Evolutionary conservation across 2,113 vertebrate genomes (phyloP).

Genomic region (Arothron firmamentum): DNA sequence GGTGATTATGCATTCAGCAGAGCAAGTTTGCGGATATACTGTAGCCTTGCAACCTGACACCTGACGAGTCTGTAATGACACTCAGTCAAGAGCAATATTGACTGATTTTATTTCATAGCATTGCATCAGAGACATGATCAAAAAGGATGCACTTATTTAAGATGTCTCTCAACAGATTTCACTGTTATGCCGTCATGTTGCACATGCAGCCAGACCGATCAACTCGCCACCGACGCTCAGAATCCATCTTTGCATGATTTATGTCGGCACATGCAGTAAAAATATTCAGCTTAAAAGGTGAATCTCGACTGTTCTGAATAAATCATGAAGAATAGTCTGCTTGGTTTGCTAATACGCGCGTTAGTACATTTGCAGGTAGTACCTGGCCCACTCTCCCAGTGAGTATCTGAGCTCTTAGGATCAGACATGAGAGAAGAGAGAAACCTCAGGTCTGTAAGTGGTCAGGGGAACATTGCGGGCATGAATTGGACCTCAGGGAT

Average conservation of each 20-base stretch:
- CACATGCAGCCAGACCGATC: slow-evolving; percentile 24
- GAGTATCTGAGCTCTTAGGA: slow-evolving; percentile 41
- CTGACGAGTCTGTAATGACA: not conserved
- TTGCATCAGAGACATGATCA: slow-evolving; percentile 45
- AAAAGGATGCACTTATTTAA: slow-evolving; percentile 28
- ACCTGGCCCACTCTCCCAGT: slow-evolving; percentile 16
- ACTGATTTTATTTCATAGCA: slow-evolving; percentile 23
- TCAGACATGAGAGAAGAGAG: slow-evolving; percentile 29
- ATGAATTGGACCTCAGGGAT: slow-evolving; percentile 45
- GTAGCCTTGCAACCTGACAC: not conserved
- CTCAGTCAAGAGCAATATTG: slow-evolving; percentile 16
- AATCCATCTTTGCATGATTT: slow-evolving; percentile 35
- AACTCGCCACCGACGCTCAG: slow-evolving; percentile 14
- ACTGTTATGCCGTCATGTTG: slow-evolving; percentile 33
- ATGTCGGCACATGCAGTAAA: slow-evolving; percentile 21
- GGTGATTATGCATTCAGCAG: not conserved
- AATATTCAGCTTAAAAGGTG: slow-evolving; percentile 48
- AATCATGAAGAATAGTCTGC: slow-evolving; percentile 57
- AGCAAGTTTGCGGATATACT: no score
- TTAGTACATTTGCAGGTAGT: slow-evolving; percentile 50
- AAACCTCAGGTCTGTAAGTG: slow-evolving; percentile 27
- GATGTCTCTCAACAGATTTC: slow-evolving; percentile 32
- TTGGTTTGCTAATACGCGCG: slow-evolving; percentile 48
- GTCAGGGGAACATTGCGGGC: slow-evolving; percentile 9
- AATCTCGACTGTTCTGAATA: slow-evolving; percentile 56